A percentile compares a stretch with the other conserved stretches of the same genome.
Evolutionary conservation across 2,797 vertebrate species (phyloP).

Genomic region (Falco novaeseelandiae): DNA sequence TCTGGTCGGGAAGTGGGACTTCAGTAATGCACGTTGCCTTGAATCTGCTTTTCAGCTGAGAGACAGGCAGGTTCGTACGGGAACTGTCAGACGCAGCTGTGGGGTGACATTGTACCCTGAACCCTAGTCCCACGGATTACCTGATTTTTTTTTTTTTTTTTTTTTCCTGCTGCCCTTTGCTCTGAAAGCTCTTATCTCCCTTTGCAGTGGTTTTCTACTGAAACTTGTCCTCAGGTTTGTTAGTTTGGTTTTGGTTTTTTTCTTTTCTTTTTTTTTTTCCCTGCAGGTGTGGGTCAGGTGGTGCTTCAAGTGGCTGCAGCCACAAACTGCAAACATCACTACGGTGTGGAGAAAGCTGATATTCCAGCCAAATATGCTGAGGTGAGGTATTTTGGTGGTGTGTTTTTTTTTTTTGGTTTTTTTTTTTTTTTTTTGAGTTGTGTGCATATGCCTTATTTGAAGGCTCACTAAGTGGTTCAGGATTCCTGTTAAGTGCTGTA

Average conservation of each 20-base stretch:
- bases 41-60: not conserved
- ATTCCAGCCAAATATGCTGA: constrained; percentile 98
- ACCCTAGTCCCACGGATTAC: not conserved
- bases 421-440: not conserved
- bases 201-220: not conserved
- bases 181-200: not conserved
- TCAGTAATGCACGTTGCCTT: fast-evolving
- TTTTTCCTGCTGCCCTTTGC: not conserved
- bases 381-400: constrained; percentile 73
- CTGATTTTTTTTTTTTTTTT: not conserved
- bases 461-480: not conserved
- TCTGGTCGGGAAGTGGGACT: not conserved
- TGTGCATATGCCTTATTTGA: not conserved
- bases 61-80: fast-evolving
- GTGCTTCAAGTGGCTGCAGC: constrained; percentile 98
- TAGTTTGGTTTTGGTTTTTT: not conserved
- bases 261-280: not conserved
- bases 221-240: not conserved
- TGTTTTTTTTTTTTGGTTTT: not conserved
- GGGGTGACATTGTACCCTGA: not conserved
- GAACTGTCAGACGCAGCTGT: not conserved
- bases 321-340: constrained; percentile 98
- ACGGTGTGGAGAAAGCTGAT: constrained; percentile 97
- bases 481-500: not conserved
- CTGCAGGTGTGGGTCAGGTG: constrained; percentile 95